A percentile compares a stretch with the other conserved stretches of the same genome.
phyloP scores from a whole-genome alignment of 2,797 vertebrate genomes.

The Tragopan temminckii region DNA sequence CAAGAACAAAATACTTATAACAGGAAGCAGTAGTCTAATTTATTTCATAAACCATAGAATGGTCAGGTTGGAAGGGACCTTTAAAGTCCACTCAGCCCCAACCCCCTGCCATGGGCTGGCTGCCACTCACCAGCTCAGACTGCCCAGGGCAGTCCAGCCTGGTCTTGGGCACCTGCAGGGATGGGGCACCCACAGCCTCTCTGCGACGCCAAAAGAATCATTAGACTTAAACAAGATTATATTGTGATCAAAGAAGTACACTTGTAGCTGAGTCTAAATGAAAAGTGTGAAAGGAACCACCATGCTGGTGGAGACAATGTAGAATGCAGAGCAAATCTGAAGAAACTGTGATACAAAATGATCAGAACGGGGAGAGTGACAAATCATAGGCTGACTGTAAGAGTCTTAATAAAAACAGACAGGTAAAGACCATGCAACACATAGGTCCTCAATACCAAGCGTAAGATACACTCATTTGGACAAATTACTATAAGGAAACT shows the following conservation, averaged over 20 bases:
- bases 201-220: background rate
- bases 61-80: too few relatives aligned
- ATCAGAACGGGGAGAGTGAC: background rate
- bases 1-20: background rate
- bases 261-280: rapidly evolving
- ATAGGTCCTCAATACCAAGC: background rate
- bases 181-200: too few relatives aligned
- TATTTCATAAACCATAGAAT: background rate
- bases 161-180: too few relatives aligned
- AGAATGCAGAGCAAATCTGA: background rate
- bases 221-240: background rate
- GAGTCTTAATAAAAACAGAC: background rate
- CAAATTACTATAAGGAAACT: background rate
- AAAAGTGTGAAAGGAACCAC: background rate
- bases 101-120: too few relatives aligned
- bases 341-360: background rate
- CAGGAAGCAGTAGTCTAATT: background rate
- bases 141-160: too few relatives aligned
- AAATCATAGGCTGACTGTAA: background rate
- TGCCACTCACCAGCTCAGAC: too few relatives aligned
- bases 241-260: background rate
- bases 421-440: background rate
- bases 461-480: background rate
- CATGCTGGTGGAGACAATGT: background rate
- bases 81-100: background rate